These are phyloP conservation scores for Sus cebifrons DNA, from an alignment of 2,797 vertebrate species.

Conservation along the genomic window DNA sequence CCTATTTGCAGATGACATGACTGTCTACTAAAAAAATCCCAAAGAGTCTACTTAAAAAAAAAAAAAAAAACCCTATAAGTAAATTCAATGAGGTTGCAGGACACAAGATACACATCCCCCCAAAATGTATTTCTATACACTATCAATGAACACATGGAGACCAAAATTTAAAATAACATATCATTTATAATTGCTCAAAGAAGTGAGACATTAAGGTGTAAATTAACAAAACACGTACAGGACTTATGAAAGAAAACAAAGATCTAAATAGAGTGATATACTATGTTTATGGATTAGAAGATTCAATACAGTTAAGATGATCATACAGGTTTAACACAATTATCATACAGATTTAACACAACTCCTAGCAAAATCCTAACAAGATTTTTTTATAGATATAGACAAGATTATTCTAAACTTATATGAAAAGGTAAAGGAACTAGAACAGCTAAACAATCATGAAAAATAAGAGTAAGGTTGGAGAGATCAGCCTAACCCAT, in stretches of 20 bases:
- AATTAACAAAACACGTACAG: conserved; percentile 4
- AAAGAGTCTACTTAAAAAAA: background rate
- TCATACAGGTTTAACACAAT: background rate
- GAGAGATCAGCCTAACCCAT: background rate
- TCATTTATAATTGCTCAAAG: background rate
- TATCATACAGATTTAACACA: background rate
- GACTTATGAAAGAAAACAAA: conserved; percentile 8
- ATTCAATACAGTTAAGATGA: background rate
- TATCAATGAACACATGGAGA: background rate
- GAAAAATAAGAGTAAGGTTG: background rate
- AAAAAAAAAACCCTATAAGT: background rate
- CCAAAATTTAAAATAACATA: background rate
- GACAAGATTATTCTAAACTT: conserved; percentile 32
- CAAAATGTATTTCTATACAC: background rate
- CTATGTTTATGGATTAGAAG: background rate
- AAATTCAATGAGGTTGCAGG: conserved; percentile 15
- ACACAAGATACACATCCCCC: background rate
- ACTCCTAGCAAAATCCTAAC: background rate
- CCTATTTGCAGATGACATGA: background rate
- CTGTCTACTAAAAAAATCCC: background rate
- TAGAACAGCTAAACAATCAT: background rate
- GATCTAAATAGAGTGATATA: background rate
- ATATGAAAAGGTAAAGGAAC: conserved; percentile 9
- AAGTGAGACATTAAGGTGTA: background rate
- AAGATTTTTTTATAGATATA: background rate